These are phyloP conservation scores for Dendrolimus kikuchii DNA, from an alignment of 1,140 invertebrate species.

Conservation along the genomic window DNA sequence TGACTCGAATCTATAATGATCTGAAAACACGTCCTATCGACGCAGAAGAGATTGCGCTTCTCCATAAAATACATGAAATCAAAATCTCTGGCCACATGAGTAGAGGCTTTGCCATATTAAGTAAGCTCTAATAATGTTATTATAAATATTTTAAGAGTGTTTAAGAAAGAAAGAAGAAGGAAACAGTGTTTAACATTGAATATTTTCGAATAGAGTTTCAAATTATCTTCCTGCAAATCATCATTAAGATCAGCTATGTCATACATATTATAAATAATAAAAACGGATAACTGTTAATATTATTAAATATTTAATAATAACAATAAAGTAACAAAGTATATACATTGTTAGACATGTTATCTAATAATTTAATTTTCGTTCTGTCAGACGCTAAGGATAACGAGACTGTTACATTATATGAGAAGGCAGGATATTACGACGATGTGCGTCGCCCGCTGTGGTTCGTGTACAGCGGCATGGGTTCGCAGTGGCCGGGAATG, in stretches of 20 bases:
- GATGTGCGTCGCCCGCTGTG: constrained; percentile 78
- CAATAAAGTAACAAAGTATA: neutral
- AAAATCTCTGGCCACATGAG: constrained; percentile 72
- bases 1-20: constrained; percentile 21
- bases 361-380: too few species aligned
- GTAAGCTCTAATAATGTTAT: too few species aligned
- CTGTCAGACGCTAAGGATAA: constrained; percentile 71
- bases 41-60: constrained; percentile 26
- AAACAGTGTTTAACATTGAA: too few species aligned
- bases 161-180: too few species aligned
- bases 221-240: too few species aligned
- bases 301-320: too few species aligned
- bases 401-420: constrained; percentile 31
- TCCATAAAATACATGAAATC: constrained; percentile 31
- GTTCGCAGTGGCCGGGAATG: constrained; percentile 90
- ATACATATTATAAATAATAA: too few species aligned
- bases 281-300: too few species aligned
- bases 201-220: too few species aligned
- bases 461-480: constrained; percentile 92
- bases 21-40: constrained; percentile 21
- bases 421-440: constrained; percentile 68
- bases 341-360: too few species aligned
- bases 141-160: too few species aligned
- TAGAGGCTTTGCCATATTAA: constrained; percentile 69
- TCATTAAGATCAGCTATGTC: too few species aligned